Evolutionary conservation across 35 echinoderm and acorn worm species (phyloP), one percentile per base, ranked within the genome.

Genomic region (Heliocidaris tuberculata): DNA sequence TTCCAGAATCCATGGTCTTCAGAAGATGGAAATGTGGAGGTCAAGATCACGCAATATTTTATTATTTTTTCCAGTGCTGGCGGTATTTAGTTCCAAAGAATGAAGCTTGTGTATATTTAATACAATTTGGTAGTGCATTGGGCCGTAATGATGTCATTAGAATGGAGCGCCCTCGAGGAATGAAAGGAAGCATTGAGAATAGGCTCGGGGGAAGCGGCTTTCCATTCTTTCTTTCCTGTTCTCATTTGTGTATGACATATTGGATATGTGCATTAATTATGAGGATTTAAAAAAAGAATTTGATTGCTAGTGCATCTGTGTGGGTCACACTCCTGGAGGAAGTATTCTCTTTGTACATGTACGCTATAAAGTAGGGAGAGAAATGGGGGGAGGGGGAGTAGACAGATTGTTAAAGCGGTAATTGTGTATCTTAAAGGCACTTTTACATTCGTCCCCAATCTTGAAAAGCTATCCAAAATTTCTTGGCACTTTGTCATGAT

Each of bases 261-360:
- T 78, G 65, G 65, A 78, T 78, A 78, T 78, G 65, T 78, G 65
- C 65, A 78, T 78, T 78, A 78, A 78, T 78, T 78, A 78, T 78
- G 65, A 78, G 65, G 4, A 78, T 78, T 78, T n/a, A 7, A 7
- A 78, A 78, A 27, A 7, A 7, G 27, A 27, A 78, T 78, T 78
- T 78, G 65, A 78, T 78, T 78, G 65, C 19, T 5, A 17, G 5
- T 19, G 65, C 27, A 19, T n/a, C 24, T 27, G 65, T 78, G 65
- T 78, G 65, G 52, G 65, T 78, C 27, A 78, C 19, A 78, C 27
- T 78, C 65, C 5, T 27, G 21, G 21, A 78, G 27, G 24, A 8
- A 78, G 65, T 78, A 78, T 8, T 78, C 6, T 78, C 21, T 78
- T 78, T 78, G 21, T 78, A 78, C 65, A 7, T 17, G 21, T 78